Base-by-base conservation (phyloP, 1,140 invertebrate genomes). In the Apis dorsata region DNA sequence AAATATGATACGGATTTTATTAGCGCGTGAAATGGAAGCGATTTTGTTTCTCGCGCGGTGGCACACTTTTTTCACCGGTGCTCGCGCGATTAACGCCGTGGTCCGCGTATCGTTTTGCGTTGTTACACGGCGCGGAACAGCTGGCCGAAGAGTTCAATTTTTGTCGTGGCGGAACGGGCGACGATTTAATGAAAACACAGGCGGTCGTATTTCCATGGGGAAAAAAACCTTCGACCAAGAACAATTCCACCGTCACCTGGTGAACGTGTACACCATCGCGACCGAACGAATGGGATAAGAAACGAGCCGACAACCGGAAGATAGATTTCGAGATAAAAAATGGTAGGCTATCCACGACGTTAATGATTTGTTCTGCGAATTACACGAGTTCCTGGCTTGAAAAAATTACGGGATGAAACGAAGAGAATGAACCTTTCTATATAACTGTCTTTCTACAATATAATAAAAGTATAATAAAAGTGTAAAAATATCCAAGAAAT, bases 71-170 rank as follows among this genome's bases (percentile, higher is more conserved):
- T 79, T 81, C 34, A 57, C 24, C 49, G n/a, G 13, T 21, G 11
- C 28, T 63, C n/a, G 21, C 59, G 74, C 81, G 78, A 87, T 79
- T 83, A 71, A 71, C 76, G 81, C 55, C 28, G 55, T 24, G 24
- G n/a, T 13, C 44, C 66, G 77, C 82, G 85, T 70, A 78, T 80
- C 76, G 81, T 65, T 84, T 77, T 62, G 55, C 85, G 82, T 81
- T 88, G 86, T 88, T 87, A 86, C 80, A 84, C 75, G 66, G 79
- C 59, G 75, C 60, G 78, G 78, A 87, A 85, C 86, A 85, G 85
- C 85, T 87, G 86, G 85, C n/a, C 77, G 85, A 81, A 78, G 74
- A 76, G 86, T 70, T 83, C 86, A 85, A 88, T 87, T 87, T 87
- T 87, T 84, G 86, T 87, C 82, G 75, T 24, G 73, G 55, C 81